Base-by-base conservation (phyloP, 2,113 vertebrate species). In the Octodon degus region DNA sequence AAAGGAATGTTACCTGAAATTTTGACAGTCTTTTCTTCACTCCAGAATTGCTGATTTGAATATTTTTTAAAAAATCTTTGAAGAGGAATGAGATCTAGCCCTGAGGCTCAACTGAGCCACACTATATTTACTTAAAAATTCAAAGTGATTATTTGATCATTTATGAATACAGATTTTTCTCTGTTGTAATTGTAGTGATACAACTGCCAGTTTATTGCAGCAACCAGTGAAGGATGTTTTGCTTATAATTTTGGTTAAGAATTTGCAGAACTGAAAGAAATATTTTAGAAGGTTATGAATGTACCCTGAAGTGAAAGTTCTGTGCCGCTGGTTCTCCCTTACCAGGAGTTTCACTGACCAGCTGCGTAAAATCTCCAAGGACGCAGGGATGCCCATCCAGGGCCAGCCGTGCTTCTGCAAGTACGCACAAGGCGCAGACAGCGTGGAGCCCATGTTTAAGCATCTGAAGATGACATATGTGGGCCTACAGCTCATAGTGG, bases 391-490 rank as follows among this genome's bases (percentile, higher is more conserved):
- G 99, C 99, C 99, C 0, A 99, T 99, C 97, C 99, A 99, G 86
- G 99, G 99, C 67, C 99, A 99, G 98, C 99, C 99, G 1, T 99
- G 99, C 90, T 99, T 99, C 98, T 99, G 99, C 98, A 99, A 99
- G 95, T 99, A 99, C 0, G 99, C 99, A 80, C 99, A 99, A 96
- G 99, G 99, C 2, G 99, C 99, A 0, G 99, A 99, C 98, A 99
- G 99, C 0, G 99, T 99, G 98, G 99, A 99, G 98, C 99, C 99
- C 97, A 99, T 99, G 99, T 99, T 99, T 97, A 99, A 99, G 96
- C 99, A 99, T 97, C 98, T 99, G 84, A 99, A 99, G 98, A 99
- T 99, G 98, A 99, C 99, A 22, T 99, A 99, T 0, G 99, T 99
- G 3, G 99, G 99, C 19, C 99, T 99, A 96, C 99, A 99, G 98